These are phyloP conservation scores for Bellardia bayeri DNA, from an alignment of 2,888 invertebrate species.

Conservation along the genomic window DNA sequence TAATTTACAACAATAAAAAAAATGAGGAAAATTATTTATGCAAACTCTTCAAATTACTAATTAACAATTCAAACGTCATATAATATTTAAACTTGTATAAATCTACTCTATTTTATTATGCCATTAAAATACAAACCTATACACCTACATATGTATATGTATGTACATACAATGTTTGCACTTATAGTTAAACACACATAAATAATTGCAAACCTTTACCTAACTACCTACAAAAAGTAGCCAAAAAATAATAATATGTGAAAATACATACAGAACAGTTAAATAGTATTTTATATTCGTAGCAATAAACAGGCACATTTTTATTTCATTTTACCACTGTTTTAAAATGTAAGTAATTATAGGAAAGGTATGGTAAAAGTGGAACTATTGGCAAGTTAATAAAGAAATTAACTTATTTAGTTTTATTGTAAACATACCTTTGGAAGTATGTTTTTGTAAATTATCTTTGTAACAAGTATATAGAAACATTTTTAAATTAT, in stretches of 20 bases:
- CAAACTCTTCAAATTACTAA: conserved; percentile 27
- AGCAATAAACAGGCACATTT: conserved; percentile 16
- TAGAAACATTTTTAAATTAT: background rate
- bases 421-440: too few species aligned
- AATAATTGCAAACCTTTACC: background rate
- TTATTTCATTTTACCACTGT: conserved; percentile 4
- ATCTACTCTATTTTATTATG: conserved; percentile 27
- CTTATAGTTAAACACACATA: background rate
- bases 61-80: conserved; percentile 69
- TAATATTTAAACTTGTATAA: conserved; percentile 72
- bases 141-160: background rate
- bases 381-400: background rate
- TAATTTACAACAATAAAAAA: background rate
- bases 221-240: background rate
- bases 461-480: too few species aligned
- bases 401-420: background rate
- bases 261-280: conserved; percentile 20
- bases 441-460: too few species aligned
- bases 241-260: background rate
- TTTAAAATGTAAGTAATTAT: conserved; percentile 11
- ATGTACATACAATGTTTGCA: background rate
- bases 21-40: conserved; percentile 24
- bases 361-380: background rate
- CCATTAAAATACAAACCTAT: background rate
- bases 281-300: conserved; percentile 31